Percentiles rank a stretch among this genome's conserved stretches.
Conservation (phyloP, 2,888 invertebrate genomes). For the Dryobota labecula region DNA sequence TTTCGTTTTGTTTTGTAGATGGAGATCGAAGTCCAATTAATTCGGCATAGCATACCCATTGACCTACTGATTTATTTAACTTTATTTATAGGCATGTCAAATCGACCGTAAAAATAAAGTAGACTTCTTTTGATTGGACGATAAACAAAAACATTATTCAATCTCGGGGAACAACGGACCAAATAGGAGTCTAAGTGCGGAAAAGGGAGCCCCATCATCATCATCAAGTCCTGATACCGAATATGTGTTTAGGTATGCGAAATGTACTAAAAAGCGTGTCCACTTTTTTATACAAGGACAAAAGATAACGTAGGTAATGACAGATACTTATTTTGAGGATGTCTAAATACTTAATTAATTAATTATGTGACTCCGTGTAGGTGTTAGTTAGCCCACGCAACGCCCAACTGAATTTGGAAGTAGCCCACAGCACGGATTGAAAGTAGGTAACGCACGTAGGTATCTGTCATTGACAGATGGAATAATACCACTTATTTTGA, state of each 20-base stretch:
- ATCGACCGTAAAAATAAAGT: constrained; percentile 9
- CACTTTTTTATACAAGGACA: constrained; percentile 1
- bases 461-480: constrained; percentile 15
- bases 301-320: constrained; percentile 24
- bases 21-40: constrained; percentile 20
- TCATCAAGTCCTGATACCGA: constrained; percentile 1
- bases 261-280: not conserved
- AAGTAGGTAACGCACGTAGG: constrained; percentile 17
- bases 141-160: not conserved
- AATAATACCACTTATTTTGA: constrained; percentile 6
- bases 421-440: constrained; percentile 26
- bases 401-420: constrained; percentile 35
- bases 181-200: too few species aligned
- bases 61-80: constrained; percentile 36
- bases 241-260: not conserved
- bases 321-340: constrained; percentile 27
- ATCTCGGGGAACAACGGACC: too few species aligned
- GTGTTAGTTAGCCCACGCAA: constrained; percentile 48
- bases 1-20: constrained; percentile 1
- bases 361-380: constrained; percentile 24
- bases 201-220: too few species aligned
- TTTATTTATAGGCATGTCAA: not conserved
- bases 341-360: constrained; percentile 21
- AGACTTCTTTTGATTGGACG: constrained; percentile 3
- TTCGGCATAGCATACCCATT: constrained; percentile 17